A percentile compares a stretch with the other conserved stretches of the same genome.
phyloP scores from a whole-genome alignment of 2,113 vertebrate species.

The Leptosomus discolor region DNA sequence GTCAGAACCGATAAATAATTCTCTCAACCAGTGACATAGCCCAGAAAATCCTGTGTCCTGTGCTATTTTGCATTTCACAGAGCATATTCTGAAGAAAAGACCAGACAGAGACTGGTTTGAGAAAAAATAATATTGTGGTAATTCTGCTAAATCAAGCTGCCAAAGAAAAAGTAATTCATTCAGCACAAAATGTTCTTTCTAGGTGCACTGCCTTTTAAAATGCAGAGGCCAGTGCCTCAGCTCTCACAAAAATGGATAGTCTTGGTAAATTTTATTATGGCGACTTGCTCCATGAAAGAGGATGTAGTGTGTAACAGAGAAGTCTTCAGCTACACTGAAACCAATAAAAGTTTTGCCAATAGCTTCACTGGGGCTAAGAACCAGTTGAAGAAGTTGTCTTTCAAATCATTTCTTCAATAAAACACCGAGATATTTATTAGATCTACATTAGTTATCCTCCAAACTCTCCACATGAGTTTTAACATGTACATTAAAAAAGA shows the following conservation, averaged over 20 bases:
- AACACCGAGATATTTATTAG: not conserved
- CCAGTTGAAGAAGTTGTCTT: not conserved
- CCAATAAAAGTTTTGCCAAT: not conserved
- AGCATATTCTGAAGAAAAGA: conserved; percentile 3
- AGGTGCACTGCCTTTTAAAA: not conserved
- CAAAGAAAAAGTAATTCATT: not conserved
- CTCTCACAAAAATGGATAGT: not conserved
- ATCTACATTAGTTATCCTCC: not conserved
- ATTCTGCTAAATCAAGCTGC: not conserved
- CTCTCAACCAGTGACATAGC: conserved; percentile 20
- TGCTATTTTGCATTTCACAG: conserved; percentile 33
- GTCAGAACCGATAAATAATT: conserved; percentile 57
- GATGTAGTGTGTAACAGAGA: not conserved
- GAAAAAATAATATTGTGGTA: not conserved
- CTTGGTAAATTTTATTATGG: not conserved
- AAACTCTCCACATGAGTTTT: not conserved
- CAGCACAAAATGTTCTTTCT: not conserved
- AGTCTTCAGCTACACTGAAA: not conserved
- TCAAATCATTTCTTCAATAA: not conserved
- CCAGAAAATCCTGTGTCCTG: conserved; percentile 45
- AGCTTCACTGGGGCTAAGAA: not conserved
- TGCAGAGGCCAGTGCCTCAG: not conserved
- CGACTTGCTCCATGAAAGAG: not conserved
- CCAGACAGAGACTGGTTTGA: not conserved
- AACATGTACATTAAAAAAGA: not conserved